Percentiles rank a stretch among this genome's conserved stretches.
phyloP scores from a whole-genome alignment of 2,888 invertebrate species.

The Dysmachus trigonus region DNA sequence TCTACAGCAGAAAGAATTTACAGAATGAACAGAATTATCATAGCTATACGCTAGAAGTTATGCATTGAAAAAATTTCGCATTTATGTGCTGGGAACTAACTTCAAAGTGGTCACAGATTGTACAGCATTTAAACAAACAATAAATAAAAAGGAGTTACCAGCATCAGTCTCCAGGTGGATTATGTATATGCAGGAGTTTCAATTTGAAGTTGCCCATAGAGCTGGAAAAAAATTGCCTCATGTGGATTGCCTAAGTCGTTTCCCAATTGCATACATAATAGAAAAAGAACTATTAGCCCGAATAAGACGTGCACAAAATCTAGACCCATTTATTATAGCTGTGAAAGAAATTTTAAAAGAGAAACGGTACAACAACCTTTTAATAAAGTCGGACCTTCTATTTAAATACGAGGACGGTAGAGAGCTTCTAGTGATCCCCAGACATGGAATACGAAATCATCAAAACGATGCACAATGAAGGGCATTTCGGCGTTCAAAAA shows the following conservation, averaged over 20 bases:
- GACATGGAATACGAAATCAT: conserved; percentile 35
- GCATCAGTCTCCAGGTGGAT: background rate
- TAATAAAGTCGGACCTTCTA: background rate
- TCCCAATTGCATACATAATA: background rate
- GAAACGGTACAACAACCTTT: background rate
- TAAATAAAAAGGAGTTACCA: background rate
- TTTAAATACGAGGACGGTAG: background rate
- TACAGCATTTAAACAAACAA: no score
- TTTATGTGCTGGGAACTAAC: background rate
- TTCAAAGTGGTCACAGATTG: conserved; percentile 1
- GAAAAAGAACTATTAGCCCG: background rate
- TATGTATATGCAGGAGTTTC: background rate
- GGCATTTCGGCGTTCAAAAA: conserved; percentile 43
- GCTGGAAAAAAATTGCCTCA: background rate
- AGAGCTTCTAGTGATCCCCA: conserved; percentile 27
- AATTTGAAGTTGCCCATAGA: background rate
- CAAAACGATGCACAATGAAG: background rate
- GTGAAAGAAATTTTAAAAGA: background rate
- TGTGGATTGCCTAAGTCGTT: background rate
- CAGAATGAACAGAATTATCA: background rate
- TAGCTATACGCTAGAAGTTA: background rate
- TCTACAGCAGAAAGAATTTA: background rate
- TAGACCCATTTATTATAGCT: background rate
- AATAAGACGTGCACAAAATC: background rate
- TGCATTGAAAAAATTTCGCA: background rate